A percentile compares a stretch with the other conserved stretches of the same genome.
These are phyloP conservation scores for Scaptomyza reducta DNA, from an alignment of 2,888 invertebrate genomes.

Conservation along the genomic window DNA sequence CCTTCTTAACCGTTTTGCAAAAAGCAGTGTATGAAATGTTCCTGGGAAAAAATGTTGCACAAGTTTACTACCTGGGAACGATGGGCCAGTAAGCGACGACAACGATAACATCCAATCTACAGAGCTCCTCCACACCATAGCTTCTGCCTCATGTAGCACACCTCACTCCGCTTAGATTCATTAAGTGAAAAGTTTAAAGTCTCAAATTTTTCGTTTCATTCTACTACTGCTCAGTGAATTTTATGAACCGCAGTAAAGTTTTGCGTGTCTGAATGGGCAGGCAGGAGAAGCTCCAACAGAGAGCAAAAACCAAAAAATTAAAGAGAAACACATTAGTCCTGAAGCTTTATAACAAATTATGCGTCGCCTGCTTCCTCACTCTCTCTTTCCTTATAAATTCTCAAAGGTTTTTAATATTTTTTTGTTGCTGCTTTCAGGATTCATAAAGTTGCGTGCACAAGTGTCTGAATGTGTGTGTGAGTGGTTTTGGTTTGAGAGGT, in stretches of 20 bases:
- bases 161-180: slow-evolving; percentile 71
- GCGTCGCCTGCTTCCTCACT: slow-evolving; percentile 56
- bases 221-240: slow-evolving; percentile 53
- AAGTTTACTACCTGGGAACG: slow-evolving; percentile 66
- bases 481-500: slow-evolving; percentile 17
- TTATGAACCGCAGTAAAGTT: slow-evolving; percentile 52
- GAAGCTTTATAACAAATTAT: slow-evolving; percentile 78
- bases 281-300: slow-evolving; percentile 12
- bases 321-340: slow-evolving; percentile 70
- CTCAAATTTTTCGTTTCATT: slow-evolving; percentile 76
- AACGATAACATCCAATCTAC: slow-evolving; percentile 49
- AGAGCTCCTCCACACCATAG: slow-evolving; percentile 9
- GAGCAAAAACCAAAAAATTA: not conserved
- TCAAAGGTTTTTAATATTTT: slow-evolving; percentile 25
- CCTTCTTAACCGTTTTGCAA: not conserved
- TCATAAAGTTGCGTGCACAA: slow-evolving; percentile 60
- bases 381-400: slow-evolving; percentile 18
- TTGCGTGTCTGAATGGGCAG: slow-evolving; percentile 39
- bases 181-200: slow-evolving; percentile 76
- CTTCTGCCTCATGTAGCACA: not conserved
- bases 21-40: slow-evolving; percentile 46
- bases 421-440: slow-evolving; percentile 36
- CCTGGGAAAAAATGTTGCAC: slow-evolving; percentile 80
- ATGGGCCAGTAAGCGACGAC: slow-evolving; percentile 41
- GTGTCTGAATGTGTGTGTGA: slow-evolving; percentile 44